Evolutionary conservation across 2,113 vertebrate genomes (phyloP), one percentile per base, ranked within the genome.

Genomic region (Lepisosteus oculatus): DNA sequence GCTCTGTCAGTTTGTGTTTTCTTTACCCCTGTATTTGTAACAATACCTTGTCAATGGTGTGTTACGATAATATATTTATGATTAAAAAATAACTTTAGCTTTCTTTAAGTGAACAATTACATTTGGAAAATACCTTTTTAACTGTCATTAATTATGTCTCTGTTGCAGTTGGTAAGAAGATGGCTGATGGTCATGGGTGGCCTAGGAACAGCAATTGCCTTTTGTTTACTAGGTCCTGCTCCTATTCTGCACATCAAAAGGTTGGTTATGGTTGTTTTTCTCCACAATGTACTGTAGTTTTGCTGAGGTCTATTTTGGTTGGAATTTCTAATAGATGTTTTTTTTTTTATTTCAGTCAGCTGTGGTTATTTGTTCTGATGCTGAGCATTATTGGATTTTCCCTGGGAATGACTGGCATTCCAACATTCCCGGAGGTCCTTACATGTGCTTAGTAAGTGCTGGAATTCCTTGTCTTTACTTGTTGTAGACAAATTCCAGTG

Each of bases 381-480:
- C 79, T 98, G 41, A 86, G 93, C 63, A 43, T 98, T 61, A 87
- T 91, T 62, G 97, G 97, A 4, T 81, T 98, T 85, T 95, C 94
- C 74, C 82, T 96, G 75, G 94, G 91, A 4, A 94, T 97, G 90
- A 91, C 85, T 55, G 83, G 85, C 68, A 96, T 98, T 64, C 95
- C 97, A 0, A 84, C 90, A 2, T 97, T 96, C 76, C 95, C 96
- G 2, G 97, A 99, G 88, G 85, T 97, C 66, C 92, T 99, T 78
- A 67, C 74, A 0, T 93, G 87, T 78, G 95, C 94, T 56, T 85
- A 94, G 97, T 99, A 92, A 98, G 97, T 93, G 66, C 76, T 9
- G 63, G 0, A 0, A 8, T 63, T 56, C 8, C 8, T 8, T 14
- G 13, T 47, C 44, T 15, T 7, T 13, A 42, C n/a, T 47, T 70